Evolutionary conservation across 1,140 invertebrate species (phyloP).

Genomic region (Proales similis): DNA sequence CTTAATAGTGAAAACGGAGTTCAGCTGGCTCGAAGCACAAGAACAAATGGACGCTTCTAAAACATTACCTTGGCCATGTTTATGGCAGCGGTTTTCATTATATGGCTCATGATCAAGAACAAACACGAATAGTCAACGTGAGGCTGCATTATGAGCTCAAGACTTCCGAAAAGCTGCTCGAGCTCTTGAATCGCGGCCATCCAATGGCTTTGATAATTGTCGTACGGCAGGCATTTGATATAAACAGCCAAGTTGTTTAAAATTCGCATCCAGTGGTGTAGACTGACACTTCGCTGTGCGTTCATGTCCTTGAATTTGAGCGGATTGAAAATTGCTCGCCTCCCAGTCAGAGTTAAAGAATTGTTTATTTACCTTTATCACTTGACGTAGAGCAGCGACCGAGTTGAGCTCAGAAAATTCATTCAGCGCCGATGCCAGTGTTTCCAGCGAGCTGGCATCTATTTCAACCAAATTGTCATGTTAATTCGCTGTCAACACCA

Average conservation of each 20-base stretch:
- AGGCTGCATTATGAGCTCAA: slow-evolving; percentile 65
- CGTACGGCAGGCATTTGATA: slow-evolving; percentile 78
- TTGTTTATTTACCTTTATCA: slow-evolving; percentile 19
- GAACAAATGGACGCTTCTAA: slow-evolving; percentile 38
- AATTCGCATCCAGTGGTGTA: slow-evolving; percentile 60
- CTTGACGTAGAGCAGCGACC: slow-evolving; percentile 20
- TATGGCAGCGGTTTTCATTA: slow-evolving; percentile 75
- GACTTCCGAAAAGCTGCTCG: slow-evolving; percentile 73
- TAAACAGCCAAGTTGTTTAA: slow-evolving; percentile 83
- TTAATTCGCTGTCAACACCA: neutral
- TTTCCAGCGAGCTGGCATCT: slow-evolving; percentile 35
- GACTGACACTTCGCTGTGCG: slow-evolving; percentile 73
- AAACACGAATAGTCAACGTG: slow-evolving; percentile 66
- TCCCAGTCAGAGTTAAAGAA: neutral
- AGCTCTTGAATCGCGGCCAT: slow-evolving; percentile 69
- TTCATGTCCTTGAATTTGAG: slow-evolving; percentile 71
- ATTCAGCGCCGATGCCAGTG: slow-evolving; percentile 5
- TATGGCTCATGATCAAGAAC: slow-evolving; percentile 72
- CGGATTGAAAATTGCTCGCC: slow-evolving; percentile 30
- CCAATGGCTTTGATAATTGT: slow-evolving; percentile 64
- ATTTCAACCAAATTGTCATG: neutral
- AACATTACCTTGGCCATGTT: slow-evolving; percentile 65
- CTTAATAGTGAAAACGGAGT: slow-evolving; percentile 45
- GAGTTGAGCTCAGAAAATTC: slow-evolving; percentile 33
- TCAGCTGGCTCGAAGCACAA: slow-evolving; percentile 25